These are phyloP conservation scores for Malurus cyaneus DNA, from an alignment of 2,113 vertebrate genomes.

Conservation along the genomic window DNA sequence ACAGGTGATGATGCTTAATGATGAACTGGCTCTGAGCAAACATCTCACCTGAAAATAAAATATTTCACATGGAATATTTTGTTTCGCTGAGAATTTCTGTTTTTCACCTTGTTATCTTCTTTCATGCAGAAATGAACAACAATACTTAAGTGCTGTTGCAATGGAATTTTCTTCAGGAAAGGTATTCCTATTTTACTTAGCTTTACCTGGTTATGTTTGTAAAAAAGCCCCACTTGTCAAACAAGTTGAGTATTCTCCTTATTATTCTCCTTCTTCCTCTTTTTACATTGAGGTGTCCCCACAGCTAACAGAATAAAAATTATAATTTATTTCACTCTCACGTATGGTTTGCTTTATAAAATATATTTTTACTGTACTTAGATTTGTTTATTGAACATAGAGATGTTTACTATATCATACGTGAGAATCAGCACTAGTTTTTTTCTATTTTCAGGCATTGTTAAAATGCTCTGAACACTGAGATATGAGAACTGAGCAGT, in stretches of 20 bases:
- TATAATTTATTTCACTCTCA: not conserved
- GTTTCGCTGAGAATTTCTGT: not conserved
- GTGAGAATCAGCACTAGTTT: not conserved
- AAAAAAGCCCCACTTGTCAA: not conserved
- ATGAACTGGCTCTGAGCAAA: not conserved
- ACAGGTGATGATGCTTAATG: not conserved
- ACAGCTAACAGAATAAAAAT: not conserved
- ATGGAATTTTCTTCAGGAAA: not conserved
- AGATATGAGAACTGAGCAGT: not conserved
- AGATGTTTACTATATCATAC: not conserved
- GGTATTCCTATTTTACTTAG: not conserved
- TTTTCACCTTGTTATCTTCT: not conserved
- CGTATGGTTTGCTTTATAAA: not conserved
- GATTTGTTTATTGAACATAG: not conserved
- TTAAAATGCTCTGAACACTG: not conserved
- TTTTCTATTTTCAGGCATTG: not conserved
- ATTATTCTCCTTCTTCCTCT: not conserved
- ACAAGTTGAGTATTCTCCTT: not conserved
- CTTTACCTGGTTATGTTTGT: rapidly evolving
- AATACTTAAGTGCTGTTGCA: not conserved
- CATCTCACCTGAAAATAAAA: not conserved
- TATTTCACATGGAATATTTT: not conserved
- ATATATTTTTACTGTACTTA: not conserved
- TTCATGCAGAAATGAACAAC: not conserved
- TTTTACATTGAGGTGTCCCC: not conserved